These are phyloP conservation scores for Lordiphosa stackelbergi DNA, from an alignment of 1,140 invertebrate genomes.

Conservation along the genomic window DNA sequence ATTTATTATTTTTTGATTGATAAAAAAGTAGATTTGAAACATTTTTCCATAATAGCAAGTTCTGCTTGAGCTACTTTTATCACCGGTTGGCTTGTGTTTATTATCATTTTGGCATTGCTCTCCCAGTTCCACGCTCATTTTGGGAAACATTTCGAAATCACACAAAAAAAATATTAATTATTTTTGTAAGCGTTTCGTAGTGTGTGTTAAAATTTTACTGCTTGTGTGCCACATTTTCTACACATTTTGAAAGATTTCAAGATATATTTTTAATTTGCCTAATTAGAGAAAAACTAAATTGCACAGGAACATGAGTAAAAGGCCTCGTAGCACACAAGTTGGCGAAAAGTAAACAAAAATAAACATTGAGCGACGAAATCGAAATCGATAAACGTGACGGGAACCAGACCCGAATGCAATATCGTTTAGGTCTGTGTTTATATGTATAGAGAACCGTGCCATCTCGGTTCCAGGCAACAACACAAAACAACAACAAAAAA, in stretches of 20 bases:
- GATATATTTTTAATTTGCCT: constrained; percentile 19
- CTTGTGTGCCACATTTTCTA: no score
- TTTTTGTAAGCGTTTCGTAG: background rate
- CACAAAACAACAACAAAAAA: background rate
- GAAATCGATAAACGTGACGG: constrained; percentile 10
- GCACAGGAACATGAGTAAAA: background rate
- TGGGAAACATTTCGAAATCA: constrained; percentile 4
- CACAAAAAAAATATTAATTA: background rate
- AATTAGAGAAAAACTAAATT: constrained; percentile 10
- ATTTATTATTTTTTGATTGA: background rate
- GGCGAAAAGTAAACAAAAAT: constrained; percentile 12
- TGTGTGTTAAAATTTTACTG: no score
- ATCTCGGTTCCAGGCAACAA: constrained; percentile 2
- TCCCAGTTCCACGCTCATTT: background rate
- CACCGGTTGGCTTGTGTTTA: constrained; percentile 2
- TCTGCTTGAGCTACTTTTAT: background rate
- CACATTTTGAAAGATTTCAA: constrained; percentile 2
- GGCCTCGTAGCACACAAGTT: background rate
- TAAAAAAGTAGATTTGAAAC: background rate
- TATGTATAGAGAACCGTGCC: constrained; percentile 1
- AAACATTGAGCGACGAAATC: constrained; percentile 9
- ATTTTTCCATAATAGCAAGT: background rate
- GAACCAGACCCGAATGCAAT: constrained; percentile 6
- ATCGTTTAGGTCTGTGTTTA: constrained; percentile 6
- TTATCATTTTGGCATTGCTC: background rate